These are phyloP conservation scores for Salmo trutta DNA, from an alignment of 2,797 vertebrate genomes.

Conservation along the genomic window DNA sequence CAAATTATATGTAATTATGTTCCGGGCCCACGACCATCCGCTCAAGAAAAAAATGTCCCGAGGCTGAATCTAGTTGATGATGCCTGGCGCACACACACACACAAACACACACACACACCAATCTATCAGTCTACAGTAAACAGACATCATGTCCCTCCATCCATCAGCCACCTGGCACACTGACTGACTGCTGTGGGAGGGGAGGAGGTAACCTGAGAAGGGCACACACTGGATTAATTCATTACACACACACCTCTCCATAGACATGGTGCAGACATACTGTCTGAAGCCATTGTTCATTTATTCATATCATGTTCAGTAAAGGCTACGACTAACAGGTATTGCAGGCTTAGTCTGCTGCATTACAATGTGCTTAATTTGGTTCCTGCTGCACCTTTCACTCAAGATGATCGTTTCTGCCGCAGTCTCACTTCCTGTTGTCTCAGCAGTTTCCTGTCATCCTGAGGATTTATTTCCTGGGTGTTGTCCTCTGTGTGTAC, in stretches of 20 bases:
- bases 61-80: no score
- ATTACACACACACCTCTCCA: conserved; percentile 3
- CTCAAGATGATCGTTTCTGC: background rate
- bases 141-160: conserved; percentile 2
- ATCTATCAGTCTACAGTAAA: background rate
- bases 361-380: background rate
- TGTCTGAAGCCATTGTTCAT: conserved; percentile 27
- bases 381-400: background rate
- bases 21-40: no score
- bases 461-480: conserved; percentile 47
- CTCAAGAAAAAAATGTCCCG: no score
- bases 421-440: conserved; percentile 30
- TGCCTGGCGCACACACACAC: background rate
- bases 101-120: conserved; percentile 9
- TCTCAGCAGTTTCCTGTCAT: conserved; percentile 45
- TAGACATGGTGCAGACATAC: conserved; percentile 5
- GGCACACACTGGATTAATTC: conserved; percentile 1
- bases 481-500: conserved; percentile 9
- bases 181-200: background rate
- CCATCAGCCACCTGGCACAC: conserved; percentile 8
- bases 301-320: conserved; percentile 13
- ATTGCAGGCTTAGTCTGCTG: conserved; percentile 26
- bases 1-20: no score
- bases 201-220: conserved; percentile 35
- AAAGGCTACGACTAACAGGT: conserved; percentile 31